Percentiles rank a stretch among this genome's conserved stretches.
These are phyloP conservation scores for Microcebus ravelobensis DNA, from an alignment of 2,113 vertebrate genomes.

Conservation along the genomic window DNA sequence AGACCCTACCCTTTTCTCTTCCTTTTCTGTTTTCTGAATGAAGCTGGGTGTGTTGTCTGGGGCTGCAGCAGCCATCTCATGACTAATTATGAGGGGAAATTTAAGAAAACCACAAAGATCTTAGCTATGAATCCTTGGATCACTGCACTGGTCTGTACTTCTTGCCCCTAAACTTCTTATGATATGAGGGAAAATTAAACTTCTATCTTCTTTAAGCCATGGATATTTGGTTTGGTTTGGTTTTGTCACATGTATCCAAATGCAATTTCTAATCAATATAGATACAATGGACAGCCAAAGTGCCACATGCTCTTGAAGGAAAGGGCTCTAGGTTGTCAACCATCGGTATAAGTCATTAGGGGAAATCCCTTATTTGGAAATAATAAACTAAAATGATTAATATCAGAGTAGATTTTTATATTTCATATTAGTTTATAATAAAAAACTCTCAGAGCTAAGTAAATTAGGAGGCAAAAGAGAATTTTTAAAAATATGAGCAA, in stretches of 20 bases:
- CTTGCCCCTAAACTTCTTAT: background rate
- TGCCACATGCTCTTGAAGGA: background rate
- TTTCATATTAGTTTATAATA: background rate
- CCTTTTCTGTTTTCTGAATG: background rate
- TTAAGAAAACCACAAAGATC: background rate
- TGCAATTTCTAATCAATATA: background rate
- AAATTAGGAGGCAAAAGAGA: background rate
- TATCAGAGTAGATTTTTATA: background rate
- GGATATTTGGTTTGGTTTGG: background rate
- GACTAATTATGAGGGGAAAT: background rate
- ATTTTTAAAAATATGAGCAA: background rate
- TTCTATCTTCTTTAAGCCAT: background rate
- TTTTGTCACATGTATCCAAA: background rate
- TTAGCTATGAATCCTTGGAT: background rate
- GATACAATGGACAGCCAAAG: background rate
- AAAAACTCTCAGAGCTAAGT: background rate
- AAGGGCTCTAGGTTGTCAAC: background rate
- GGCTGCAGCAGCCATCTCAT: background rate
- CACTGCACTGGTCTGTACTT: background rate
- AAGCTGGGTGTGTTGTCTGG: background rate
- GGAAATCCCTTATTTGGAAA: background rate
- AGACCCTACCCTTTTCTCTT: background rate
- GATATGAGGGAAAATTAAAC: background rate
- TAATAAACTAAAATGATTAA: background rate
- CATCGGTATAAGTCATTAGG: background rate